A percentile compares a stretch with the other conserved stretches of the same genome.
Conservation (phyloP, 2,888 invertebrate species). For the Chloroclystis v-ata region DNA sequence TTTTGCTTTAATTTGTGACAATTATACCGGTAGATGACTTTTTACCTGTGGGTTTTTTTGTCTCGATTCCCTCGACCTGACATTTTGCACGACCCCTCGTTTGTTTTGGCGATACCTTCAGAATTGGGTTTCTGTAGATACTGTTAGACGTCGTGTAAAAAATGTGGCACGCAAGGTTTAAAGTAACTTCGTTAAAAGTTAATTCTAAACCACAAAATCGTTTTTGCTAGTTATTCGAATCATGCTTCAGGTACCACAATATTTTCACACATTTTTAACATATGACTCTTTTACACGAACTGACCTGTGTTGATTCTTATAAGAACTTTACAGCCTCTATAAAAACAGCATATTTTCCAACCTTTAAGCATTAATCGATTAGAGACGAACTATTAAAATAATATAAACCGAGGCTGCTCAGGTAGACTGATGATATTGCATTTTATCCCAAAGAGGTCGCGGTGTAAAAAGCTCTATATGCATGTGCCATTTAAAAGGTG, state of each 20-base stretch:
- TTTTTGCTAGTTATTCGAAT: neutral
- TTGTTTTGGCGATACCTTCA: conserved; percentile 58
- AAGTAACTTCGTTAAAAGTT: conserved; percentile 23
- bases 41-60: conserved; percentile 71
- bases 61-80: conserved; percentile 47
- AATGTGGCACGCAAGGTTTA: conserved; percentile 28
- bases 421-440: conserved; percentile 74
- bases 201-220: neutral
- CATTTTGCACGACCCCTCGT: conserved; percentile 68
- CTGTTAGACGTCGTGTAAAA: conserved; percentile 49
- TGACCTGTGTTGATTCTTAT: conserved; percentile 22
- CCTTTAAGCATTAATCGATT: conserved; percentile 63
- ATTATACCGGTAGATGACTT: conserved; percentile 78
- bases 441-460: conserved; percentile 60
- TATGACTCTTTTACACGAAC: too few relatives aligned
- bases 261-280: too few relatives aligned
- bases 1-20: conserved; percentile 79
- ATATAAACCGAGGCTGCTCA: conserved; percentile 54
- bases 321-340: conserved; percentile 17
- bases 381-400: conserved; percentile 66
- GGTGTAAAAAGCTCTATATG: conserved; percentile 66
- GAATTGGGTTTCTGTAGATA: conserved; percentile 44
- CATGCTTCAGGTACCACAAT: too few relatives aligned
- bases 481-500: conserved; percentile 76
- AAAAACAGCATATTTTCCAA: conserved; percentile 30